Conservation (phyloP, 2,888 invertebrate genomes). For the Synanthedon andrenaeformis region DNA sequence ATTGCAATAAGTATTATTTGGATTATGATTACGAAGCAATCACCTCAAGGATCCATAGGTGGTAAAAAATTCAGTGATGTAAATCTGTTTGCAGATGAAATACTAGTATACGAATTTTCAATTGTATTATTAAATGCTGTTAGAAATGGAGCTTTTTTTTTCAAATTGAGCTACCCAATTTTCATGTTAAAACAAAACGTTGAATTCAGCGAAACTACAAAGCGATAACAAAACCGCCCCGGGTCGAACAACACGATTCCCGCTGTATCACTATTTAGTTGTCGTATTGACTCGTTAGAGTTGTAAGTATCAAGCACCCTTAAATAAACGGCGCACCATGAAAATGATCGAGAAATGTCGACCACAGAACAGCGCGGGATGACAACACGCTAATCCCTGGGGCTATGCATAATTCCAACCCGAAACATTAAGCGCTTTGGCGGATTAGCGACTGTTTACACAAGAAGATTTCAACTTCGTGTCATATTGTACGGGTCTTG, state of each 20-base stretch:
- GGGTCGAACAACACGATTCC: neutral
- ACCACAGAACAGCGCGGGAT: slow-evolving; percentile 40
- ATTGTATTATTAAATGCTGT: too few species aligned
- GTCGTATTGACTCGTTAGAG: neutral
- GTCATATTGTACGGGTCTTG: slow-evolving; percentile 15
- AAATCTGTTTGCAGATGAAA: too few species aligned
- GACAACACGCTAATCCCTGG: slow-evolving; percentile 57
- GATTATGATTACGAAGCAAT: too few species aligned
- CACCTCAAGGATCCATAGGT: too few species aligned
- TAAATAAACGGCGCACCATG: neutral
- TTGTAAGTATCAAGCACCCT: neutral
- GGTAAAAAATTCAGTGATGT: too few species aligned
- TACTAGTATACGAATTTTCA: too few species aligned
- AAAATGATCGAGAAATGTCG: slow-evolving; percentile 46
- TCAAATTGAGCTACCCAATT: too few species aligned
- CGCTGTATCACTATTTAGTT: neutral
- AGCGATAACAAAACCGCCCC: neutral
- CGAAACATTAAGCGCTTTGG: slow-evolving; percentile 52
- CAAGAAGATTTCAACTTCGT: slow-evolving; percentile 41
- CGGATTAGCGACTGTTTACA: slow-evolving; percentile 56
- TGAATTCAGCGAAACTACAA: neutral
- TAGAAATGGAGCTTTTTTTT: too few species aligned
- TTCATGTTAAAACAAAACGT: neutral
- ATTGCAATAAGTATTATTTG: too few species aligned
- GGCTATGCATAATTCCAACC: slow-evolving; percentile 61